Percentiles rank a stretch among this genome's conserved stretches.
phyloP scores from a whole-genome alignment of 2,113 vertebrate genomes.

The Xiphias gladius region DNA sequence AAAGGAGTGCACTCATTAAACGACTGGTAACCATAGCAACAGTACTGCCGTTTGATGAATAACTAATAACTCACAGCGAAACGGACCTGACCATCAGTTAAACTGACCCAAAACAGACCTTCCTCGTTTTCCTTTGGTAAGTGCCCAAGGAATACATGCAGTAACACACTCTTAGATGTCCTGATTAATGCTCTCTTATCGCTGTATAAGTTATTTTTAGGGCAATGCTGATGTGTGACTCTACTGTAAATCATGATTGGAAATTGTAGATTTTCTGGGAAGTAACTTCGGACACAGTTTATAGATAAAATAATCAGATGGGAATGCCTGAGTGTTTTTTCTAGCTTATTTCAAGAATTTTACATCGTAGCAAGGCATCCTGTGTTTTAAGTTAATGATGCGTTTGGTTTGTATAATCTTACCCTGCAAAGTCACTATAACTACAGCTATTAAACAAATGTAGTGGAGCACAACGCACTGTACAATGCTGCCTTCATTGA shows the following conservation, averaged over 20 bases:
- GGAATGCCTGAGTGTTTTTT: no score
- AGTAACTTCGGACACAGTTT: no score
- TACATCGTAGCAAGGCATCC: neutral
- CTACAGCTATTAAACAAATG: neutral
- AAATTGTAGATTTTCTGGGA: no score
- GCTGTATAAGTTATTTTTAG: no score
- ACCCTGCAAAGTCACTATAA: neutral
- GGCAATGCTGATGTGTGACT: neutral
- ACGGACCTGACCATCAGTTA: neutral
- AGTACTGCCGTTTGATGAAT: neutral
- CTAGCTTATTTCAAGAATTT: no score
- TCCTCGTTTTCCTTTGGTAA: neutral
- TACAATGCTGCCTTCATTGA: neutral
- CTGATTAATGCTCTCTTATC: conserved; percentile 1
- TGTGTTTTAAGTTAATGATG: neutral
- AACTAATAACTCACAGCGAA: neutral
- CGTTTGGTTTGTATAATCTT: neutral
- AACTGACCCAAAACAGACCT: neutral
- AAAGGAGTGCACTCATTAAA: neutral
- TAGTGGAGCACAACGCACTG: neutral
- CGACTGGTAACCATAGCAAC: neutral
- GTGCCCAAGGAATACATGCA: neutral
- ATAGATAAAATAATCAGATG: no score
- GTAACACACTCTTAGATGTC: neutral
- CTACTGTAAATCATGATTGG: no score